These are phyloP conservation scores for Drosophila sulfurigaster DNA, from an alignment of 1,140 invertebrate genomes.

Conservation along the genomic window DNA sequence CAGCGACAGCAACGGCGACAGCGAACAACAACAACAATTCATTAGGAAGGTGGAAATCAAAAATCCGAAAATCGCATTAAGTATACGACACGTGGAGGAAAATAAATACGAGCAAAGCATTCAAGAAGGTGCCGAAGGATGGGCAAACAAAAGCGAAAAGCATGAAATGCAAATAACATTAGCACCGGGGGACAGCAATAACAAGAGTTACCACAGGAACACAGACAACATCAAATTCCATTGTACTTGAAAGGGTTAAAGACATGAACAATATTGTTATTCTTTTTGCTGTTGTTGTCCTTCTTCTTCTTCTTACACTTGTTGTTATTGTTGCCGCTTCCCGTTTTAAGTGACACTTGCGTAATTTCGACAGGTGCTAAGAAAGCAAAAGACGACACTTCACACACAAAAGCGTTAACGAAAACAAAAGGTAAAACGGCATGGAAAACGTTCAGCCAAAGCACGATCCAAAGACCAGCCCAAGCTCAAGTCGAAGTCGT, in stretches of 20 bases:
- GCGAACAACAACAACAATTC: slow-evolving; percentile 43
- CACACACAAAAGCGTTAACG: slow-evolving; percentile 48
- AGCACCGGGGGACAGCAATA: slow-evolving; percentile 25
- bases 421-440: slow-evolving; percentile 57
- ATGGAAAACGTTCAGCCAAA: slow-evolving; percentile 19
- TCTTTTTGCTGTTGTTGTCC: slow-evolving; percentile 11
- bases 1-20: background rate
- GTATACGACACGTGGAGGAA: slow-evolving; percentile 52
- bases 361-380: slow-evolving; percentile 74
- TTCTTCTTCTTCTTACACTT: slow-evolving; percentile 35
- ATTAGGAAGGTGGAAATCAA: slow-evolving; percentile 51
- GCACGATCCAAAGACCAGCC: slow-evolving; percentile 9
- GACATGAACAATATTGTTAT: slow-evolving; percentile 35
- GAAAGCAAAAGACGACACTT: slow-evolving; percentile 56
- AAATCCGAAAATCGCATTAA: slow-evolving; percentile 46
- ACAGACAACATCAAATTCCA: slow-evolving; percentile 26
- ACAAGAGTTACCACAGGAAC: slow-evolving; percentile 39
- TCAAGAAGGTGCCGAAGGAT: background rate
- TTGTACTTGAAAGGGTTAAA: slow-evolving; percentile 65
- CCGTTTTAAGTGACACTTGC: slow-evolving; percentile 69
- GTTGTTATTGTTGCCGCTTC: slow-evolving; percentile 40
- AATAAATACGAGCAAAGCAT: slow-evolving; percentile 17
- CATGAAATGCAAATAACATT: slow-evolving; percentile 64
- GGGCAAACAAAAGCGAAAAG: slow-evolving; percentile 15
- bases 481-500: slow-evolving; percentile 32